A percentile compares a stretch with the other conserved stretches of the same genome.
These are phyloP conservation scores for Napeogenes sylphis DNA, from an alignment of 2,888 invertebrate species.

Conservation along the genomic window DNA sequence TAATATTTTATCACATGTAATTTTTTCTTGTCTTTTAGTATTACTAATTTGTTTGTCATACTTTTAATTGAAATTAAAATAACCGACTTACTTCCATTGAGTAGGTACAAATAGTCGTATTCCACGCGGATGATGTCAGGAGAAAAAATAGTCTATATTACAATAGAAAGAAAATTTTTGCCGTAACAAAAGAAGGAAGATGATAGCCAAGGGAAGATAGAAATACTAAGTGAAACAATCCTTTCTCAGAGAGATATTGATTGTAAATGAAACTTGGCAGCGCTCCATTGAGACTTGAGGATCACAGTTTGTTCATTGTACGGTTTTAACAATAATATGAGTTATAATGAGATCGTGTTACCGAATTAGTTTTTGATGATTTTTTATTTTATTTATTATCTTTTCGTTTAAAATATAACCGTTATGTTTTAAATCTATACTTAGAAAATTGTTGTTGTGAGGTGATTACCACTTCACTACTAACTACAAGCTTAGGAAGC, in stretches of 20 bases:
- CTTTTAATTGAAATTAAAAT: too few relatives aligned
- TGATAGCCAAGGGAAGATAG: constrained; percentile 4
- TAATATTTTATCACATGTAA: too few relatives aligned
- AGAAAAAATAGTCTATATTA: background rate
- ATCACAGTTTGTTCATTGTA: constrained; percentile 11
- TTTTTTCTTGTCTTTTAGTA: too few relatives aligned
- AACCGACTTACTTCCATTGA: too few relatives aligned
- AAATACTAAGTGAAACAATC: constrained; percentile 16
- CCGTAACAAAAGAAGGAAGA: constrained; percentile 3
- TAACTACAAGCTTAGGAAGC: too few relatives aligned
- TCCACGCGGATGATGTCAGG: background rate
- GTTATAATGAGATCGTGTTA: constrained; percentile 8
- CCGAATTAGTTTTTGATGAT: constrained; percentile 3
- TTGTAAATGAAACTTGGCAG: constrained; percentile 28
- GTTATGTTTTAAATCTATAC: too few relatives aligned
- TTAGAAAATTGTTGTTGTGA: too few relatives aligned
- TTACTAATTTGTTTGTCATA: too few relatives aligned
- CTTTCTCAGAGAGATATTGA: constrained; percentile 26
- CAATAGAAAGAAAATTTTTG: background rate
- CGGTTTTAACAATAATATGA: constrained; percentile 4
- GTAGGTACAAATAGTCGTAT: background rate
- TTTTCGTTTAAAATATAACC: too few relatives aligned
- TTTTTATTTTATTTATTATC: background rate
- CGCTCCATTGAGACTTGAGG: constrained; percentile 20
- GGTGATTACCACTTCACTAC: too few relatives aligned